A percentile compares a stretch with the other conserved stretches of the same genome.
Evolutionary conservation across 2,113 vertebrate species (phyloP).

Genomic region (Empidonax traillii): DNA sequence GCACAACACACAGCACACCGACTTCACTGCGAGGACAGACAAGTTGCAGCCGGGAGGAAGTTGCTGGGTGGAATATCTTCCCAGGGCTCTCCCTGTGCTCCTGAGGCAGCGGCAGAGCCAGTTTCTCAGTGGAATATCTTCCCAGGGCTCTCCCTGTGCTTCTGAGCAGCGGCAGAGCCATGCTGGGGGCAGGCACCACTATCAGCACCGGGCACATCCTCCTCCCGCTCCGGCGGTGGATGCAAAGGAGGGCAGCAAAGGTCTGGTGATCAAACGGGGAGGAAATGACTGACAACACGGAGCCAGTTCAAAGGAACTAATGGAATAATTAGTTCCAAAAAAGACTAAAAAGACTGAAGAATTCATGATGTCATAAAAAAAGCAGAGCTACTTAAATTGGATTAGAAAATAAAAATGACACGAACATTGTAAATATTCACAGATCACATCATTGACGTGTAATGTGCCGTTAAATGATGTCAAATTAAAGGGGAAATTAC

Average conservation of each 20-base stretch:
- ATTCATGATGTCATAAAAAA: conserved; percentile 86
- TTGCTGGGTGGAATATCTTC: not conserved
- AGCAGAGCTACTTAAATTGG: conserved; percentile 81
- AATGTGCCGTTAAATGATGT: conserved; percentile 87
- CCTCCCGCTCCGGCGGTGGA: conserved; percentile 25
- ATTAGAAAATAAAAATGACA: conserved; percentile 87
- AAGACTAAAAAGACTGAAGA: conserved; percentile 82
- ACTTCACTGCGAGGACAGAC: not conserved
- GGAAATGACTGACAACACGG: conserved; percentile 75
- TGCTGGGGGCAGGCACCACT: not conserved
- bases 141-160: not conserved
- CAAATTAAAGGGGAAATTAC: conserved; percentile 86
- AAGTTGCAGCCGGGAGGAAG: rapidly evolving
- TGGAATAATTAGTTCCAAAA: conserved; percentile 83
- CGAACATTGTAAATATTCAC: conserved; percentile 86
- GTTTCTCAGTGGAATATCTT: not conserved
- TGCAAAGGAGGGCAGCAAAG: conserved; percentile 73
- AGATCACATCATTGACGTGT: conserved; percentile 84
- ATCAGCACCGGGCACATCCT: not conserved
- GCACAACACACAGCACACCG: rapidly evolving
- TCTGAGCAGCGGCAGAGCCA: not conserved
- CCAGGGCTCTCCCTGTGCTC: not conserved
- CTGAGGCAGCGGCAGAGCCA: not conserved
- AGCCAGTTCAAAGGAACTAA: conserved; percentile 73
- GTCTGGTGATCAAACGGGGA: conserved; percentile 69